Percentiles rank a stretch among this genome's conserved stretches.
Evolutionary conservation across 2,113 vertebrate genomes (phyloP).

Genomic region (Perca fluviatilis): DNA sequence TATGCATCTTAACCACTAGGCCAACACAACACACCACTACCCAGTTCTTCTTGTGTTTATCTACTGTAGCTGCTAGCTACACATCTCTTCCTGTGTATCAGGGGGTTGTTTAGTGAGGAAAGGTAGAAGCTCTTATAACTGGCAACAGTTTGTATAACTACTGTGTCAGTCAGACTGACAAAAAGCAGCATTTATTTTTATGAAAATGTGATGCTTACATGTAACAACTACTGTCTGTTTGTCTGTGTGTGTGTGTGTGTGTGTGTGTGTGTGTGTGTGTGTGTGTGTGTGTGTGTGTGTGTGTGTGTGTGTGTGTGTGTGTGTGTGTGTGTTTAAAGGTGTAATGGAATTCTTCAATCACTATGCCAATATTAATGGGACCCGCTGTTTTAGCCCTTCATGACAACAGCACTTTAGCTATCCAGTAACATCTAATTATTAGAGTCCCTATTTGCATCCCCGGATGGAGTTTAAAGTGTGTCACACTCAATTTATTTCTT

Average conservation of each 20-base stretch:
- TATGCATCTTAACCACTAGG: background rate
- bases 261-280: constrained; percentile 8
- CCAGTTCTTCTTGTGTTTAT: no score
- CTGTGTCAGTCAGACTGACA: background rate
- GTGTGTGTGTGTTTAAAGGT: constrained; percentile 3
- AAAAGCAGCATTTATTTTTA: constrained; percentile 22
- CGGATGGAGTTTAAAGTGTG: constrained; percentile 64
- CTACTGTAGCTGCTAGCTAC: no score
- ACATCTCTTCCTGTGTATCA: no score
- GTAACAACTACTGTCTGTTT: constrained; percentile 10
- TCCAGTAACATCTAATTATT: constrained; percentile 79
- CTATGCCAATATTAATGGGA: constrained; percentile 59
- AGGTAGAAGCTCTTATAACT: background rate
- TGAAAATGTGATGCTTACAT: background rate
- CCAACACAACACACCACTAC: no score
- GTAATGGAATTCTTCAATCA: constrained; percentile 70
- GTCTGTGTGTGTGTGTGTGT: constrained; percentile 1
- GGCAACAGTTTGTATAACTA: background rate
- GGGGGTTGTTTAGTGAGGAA: background rate
- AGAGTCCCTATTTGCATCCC: constrained; percentile 63
- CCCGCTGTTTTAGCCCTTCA: constrained; percentile 38
- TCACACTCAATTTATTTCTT: constrained; percentile 71
- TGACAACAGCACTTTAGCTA: constrained; percentile 52
- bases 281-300: background rate
- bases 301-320: background rate